Conservation (phyloP, 2,888 invertebrate species). For the Harpagoxenus sublaevis region DNA sequence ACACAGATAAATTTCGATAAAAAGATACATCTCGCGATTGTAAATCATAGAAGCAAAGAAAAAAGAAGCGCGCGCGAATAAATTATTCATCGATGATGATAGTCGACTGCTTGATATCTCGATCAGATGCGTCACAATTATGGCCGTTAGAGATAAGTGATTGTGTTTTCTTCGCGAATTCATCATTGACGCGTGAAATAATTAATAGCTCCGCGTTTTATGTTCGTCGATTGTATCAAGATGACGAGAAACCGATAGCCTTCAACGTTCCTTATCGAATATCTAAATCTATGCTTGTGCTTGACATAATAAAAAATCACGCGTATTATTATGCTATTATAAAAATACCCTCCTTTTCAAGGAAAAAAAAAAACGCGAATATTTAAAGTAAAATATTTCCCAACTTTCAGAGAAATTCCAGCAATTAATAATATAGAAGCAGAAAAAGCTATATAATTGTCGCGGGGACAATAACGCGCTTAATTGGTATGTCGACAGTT, state of each 20-base stretch:
- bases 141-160: constrained; percentile 50
- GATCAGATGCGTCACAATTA: constrained; percentile 52
- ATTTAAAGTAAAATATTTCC: background rate
- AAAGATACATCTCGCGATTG: background rate
- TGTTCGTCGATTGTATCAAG: constrained; percentile 58
- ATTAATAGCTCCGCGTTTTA: constrained; percentile 57
- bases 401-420: no score
- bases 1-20: background rate
- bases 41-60: constrained; percentile 33
- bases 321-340: background rate
- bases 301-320: background rate
- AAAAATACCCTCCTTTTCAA: background rate
- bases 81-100: constrained; percentile 61
- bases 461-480: background rate
- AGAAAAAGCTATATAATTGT: background rate
- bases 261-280: constrained; percentile 31
- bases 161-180: constrained; percentile 61
- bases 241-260: constrained; percentile 57
- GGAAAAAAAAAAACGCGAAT: background rate
- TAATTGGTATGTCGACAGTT: constrained; percentile 56
- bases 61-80: background rate
- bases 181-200: constrained; percentile 59
- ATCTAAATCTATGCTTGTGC: constrained; percentile 7
- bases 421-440: background rate
- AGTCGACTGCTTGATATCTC: constrained; percentile 54